Percentiles rank a stretch among this genome's conserved stretches.
These are phyloP conservation scores for Tupaia tana DNA, from an alignment of 2,113 vertebrate species.

Conservation along the genomic window DNA sequence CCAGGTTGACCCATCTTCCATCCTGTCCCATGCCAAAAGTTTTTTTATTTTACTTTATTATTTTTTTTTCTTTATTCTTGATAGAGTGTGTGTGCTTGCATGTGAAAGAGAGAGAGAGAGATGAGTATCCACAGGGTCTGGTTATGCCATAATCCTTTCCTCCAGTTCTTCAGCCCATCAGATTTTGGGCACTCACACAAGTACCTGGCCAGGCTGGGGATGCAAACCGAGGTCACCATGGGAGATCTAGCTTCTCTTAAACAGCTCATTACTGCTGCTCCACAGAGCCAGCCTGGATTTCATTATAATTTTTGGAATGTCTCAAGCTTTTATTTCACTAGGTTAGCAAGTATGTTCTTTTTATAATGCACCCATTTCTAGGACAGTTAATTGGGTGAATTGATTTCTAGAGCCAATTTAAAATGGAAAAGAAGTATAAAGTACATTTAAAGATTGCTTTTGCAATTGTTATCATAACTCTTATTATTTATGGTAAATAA, in stretches of 20 bases:
- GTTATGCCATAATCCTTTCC: no score
- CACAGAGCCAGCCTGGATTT: no score
- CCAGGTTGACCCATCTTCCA: background rate
- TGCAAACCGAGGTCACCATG: no score
- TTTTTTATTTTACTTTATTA: constrained; percentile 1
- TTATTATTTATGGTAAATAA: background rate
- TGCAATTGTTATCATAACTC: background rate
- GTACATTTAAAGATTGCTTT: background rate
- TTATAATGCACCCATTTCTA: background rate
- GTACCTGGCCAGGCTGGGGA: no score
- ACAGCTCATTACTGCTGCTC: no score
- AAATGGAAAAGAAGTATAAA: background rate
- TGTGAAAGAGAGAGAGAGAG: no score
- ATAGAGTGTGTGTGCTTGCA: no score
- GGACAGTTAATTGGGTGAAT: background rate
- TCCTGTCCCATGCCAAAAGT: background rate
- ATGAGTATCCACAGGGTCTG: no score
- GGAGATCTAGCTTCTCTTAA: no score
- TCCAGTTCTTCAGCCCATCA: no score
- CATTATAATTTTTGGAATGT: background rate
- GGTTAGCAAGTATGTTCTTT: background rate
- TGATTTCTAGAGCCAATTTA: background rate
- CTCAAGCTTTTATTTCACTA: background rate
- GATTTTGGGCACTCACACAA: no score
- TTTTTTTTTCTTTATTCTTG: no score